Evolutionary conservation across 2,113 vertebrate species (phyloP).

Genomic region (Bufo gargarizans): DNA sequence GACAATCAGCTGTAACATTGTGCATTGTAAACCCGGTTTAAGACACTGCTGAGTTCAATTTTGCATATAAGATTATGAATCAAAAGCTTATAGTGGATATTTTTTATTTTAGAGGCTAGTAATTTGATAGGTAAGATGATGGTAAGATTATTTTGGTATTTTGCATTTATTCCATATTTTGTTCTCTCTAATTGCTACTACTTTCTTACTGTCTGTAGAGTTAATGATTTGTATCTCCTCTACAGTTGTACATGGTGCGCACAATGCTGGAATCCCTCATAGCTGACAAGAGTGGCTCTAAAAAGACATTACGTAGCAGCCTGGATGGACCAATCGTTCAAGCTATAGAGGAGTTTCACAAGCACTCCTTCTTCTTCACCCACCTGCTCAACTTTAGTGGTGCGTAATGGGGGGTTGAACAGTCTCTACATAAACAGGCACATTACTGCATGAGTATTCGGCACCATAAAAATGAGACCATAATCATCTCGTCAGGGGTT

Average conservation of each 20-base stretch:
- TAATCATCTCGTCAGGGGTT: too few relatives aligned
- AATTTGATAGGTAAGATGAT: too few relatives aligned
- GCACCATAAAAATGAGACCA: too few relatives aligned
- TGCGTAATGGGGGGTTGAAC: slow-evolving; percentile 64
- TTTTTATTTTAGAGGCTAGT: too few relatives aligned
- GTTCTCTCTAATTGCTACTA: too few relatives aligned
- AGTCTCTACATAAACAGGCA: not conserved
- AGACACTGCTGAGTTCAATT: too few relatives aligned
- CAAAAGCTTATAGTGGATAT: too few relatives aligned
- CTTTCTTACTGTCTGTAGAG: not conserved
- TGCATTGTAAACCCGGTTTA: too few relatives aligned
- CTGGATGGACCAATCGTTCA: slow-evolving; percentile 94
- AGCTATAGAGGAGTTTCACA: slow-evolving; percentile 98
- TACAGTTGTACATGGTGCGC: slow-evolving; percentile 96
- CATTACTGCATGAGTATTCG: too few relatives aligned
- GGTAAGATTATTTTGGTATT: too few relatives aligned
- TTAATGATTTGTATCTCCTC: not conserved
- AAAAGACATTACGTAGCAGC: slow-evolving; percentile 96
- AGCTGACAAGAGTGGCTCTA: slow-evolving; percentile 97
- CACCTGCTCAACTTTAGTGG: slow-evolving; percentile 98
- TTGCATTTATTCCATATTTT: not conserved
- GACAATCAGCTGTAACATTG: too few relatives aligned
- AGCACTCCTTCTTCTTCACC: slow-evolving; percentile 98
- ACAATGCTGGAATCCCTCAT: slow-evolving; percentile 98
- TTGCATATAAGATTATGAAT: too few relatives aligned